Percentiles rank a stretch among this genome's conserved stretches.
These are phyloP conservation scores for Pardalotus punctatus DNA, from an alignment of 2,113 vertebrate species.

Conservation along the genomic window DNA sequence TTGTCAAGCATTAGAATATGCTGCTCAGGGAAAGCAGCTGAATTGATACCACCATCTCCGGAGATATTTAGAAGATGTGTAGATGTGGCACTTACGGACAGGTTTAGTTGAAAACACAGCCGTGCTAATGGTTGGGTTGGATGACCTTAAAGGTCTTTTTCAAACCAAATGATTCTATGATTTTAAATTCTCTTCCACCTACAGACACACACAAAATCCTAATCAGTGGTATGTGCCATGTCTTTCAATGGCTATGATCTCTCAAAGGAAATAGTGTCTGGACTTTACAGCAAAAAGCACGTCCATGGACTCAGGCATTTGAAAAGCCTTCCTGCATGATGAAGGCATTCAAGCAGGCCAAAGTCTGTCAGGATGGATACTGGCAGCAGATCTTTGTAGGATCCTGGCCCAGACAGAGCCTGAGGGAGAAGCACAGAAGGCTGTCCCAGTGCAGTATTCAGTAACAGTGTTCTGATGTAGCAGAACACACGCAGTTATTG, in stretches of 20 bases:
- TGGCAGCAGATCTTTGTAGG: not conserved
- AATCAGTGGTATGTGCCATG: not conserved
- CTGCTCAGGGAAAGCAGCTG: not conserved
- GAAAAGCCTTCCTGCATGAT: not conserved
- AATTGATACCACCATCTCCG: not conserved
- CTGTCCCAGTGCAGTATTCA: not conserved
- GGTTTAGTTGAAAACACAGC: not conserved
- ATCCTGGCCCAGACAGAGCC: not conserved
- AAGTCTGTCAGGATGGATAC: not conserved
- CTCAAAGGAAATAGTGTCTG: not conserved
- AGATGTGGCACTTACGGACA: not conserved
- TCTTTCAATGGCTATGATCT: not conserved
- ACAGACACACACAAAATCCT: not conserved
- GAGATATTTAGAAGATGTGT: not conserved
- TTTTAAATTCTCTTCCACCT: not conserved
- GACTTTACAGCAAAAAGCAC: not conserved
- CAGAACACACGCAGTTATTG: not conserved
- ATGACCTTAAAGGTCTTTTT: not conserved
- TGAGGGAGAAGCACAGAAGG: constrained; percentile 5
- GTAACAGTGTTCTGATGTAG: not conserved
- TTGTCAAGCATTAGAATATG: not conserved
- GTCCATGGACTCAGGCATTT: not conserved
- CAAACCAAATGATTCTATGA: not conserved
- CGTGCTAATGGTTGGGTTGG: not conserved
- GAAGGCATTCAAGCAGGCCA: not conserved